phyloP scores from a whole-genome alignment of 2,113 vertebrate genomes.

The Ia io region DNA sequence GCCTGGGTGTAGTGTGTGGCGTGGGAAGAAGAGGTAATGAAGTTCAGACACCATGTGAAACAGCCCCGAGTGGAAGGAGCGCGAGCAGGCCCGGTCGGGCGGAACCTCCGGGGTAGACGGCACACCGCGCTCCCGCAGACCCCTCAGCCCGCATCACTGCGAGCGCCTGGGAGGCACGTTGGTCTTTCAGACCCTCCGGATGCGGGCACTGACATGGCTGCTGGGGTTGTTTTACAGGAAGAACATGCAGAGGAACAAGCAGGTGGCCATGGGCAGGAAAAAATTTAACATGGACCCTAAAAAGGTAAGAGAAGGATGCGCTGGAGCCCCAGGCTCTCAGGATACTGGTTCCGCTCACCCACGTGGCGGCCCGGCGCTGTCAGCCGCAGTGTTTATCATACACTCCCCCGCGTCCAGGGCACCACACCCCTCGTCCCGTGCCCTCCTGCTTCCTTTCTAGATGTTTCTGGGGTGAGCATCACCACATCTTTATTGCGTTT shows the following conservation, averaged over 20 bases:
- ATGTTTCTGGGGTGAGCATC: neutral
- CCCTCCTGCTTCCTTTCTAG: neutral
- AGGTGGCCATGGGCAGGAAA: conserved; percentile 98
- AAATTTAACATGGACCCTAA: conserved; percentile 99
- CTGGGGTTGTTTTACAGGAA: conserved; percentile 85
- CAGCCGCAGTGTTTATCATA: too few species aligned
- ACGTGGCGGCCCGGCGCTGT: too few species aligned
- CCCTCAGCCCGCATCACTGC: fast-evolving
- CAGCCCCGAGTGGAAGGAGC: neutral
- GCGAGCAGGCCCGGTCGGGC: too few species aligned
- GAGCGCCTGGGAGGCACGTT: fast-evolving
- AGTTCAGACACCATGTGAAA: neutral
- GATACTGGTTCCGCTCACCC: neutral
- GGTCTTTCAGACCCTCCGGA: fast-evolving
- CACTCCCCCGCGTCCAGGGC: too few species aligned
- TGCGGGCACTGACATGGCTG: neutral
- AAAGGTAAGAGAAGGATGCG: conserved; percentile 85
- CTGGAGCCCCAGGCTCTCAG: fast-evolving
- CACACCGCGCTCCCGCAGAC: too few species aligned
- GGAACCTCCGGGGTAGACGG: too few species aligned
- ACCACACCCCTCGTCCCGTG: fast-evolving
- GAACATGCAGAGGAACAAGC: conserved; percentile 99
- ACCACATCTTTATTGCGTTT: neutral
- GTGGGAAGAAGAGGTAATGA: neutral
- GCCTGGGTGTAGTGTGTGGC: fast-evolving